Base-by-base conservation (phyloP, 2,113 vertebrate species). In the Stigmatopora argus region DNA sequence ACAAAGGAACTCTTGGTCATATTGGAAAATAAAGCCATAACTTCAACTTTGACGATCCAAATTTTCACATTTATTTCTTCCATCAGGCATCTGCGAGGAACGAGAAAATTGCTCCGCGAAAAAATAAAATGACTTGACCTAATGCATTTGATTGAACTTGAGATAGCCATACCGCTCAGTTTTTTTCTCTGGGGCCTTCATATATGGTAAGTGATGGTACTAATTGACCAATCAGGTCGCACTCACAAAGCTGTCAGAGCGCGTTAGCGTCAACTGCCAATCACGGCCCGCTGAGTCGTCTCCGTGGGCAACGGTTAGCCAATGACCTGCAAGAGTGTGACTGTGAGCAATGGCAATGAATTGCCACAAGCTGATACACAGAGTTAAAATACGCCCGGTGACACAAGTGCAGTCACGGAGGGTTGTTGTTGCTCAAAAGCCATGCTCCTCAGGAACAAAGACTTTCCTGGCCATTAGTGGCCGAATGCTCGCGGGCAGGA, bases 191-290 rank as follows among this genome's bases (percentile, higher is more conserved):
- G 41, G 77, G 66, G 82, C 78, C 72, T 74, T 73, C 45, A 31
- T 76, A 70, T n/a, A n/a, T n/a, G n/a, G 74, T 70, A 76, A 85
- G 81, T 77, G 78, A 85, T 85, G 85, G 81, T 80, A 82, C 85
- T 89, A 89, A 88, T 86, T 85, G 86, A 86, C 86, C 88, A 89
- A 89, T 88, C 88, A 88, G 85, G 85, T 89, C 84, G 86, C 86
- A 89, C 88, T 89, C 88, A 89, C 83, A 84, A 83, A 79, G 71
- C 84, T 86, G 88, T 89, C 88, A 84, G 77, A 81, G 66, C 45
- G 17, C 18, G 67, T 89, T 89, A 89, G 78, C 47, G 75, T 89
- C 88, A 87, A 66, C 55, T 12, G 57, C 85, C 86, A 87, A 87
- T 87, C 76, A 67, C 21, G 45, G 81, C 71, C 67, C 5, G 72